Evolutionary conservation across 2,888 invertebrate genomes (phyloP), one percentile per base, ranked within the genome.

Genomic region (Archaeoteleia sp.): DNA sequence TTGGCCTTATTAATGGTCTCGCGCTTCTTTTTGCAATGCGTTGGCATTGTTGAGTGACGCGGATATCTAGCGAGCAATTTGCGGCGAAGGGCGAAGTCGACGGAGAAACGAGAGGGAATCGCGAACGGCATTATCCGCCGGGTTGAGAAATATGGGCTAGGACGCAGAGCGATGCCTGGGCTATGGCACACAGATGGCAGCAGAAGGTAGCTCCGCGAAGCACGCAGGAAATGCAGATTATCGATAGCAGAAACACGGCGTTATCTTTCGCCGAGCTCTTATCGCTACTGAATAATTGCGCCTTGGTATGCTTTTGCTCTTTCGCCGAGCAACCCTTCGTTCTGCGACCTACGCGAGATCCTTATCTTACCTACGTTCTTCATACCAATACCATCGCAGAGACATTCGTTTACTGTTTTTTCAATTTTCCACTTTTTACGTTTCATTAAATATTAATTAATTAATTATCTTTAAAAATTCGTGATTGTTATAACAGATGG

Each of bases 111-210:
- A 43, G 39, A 23, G 29, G 46, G 40, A 53, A 45, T 53, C 40
- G 61, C 35, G 60, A 57, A 53, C 58, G 39, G 60, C 54, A 57
- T 78, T 80, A 79, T 76, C 77, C 54, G 75, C 74, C 55, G 78
- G 74, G 78, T 39, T 32, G 63, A 54, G 57, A 48, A 62, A 62
- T 35, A 65, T 46, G 53, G 20, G 29, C 20, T 30, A 15, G 54
- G 49, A 61, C 51, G 45, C 20, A 51, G 32, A 51, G 63, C 55
- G 48, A 61, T 55, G 55, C 15, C 27, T 6, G 27, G 32, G 34
- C 60, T 68, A 42, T 29, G 49, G 57, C 40, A 2, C 71, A 79
- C 73, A 80, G 80, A 80, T 80, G 80, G 80, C 80, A 75, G 78
- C 51, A 65, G 60, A 53, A 62, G 54, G 49, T 37, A 51, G 51